Conservation (phyloP, 1,140 invertebrate species). For the Drosophila sechellia region DNA sequence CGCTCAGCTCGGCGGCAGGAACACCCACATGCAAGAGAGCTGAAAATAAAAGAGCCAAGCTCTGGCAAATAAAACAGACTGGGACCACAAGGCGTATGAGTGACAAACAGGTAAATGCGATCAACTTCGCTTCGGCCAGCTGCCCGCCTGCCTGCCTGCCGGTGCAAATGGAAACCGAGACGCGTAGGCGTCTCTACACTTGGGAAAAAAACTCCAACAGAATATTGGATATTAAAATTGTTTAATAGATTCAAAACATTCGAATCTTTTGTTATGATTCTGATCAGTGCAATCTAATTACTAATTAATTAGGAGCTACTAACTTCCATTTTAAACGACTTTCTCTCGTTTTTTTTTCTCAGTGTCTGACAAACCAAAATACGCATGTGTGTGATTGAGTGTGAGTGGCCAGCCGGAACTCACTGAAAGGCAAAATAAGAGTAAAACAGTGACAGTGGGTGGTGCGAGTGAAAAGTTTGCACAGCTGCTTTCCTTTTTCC, state of each 20-base stretch:
- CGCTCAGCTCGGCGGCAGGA: slow-evolving; percentile 9
- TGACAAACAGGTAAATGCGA: slow-evolving; percentile 68
- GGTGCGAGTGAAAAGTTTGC: slow-evolving; percentile 36
- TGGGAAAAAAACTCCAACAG: neutral
- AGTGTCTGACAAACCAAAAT: slow-evolving; percentile 11
- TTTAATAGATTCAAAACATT: too few relatives aligned
- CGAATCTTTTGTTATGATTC: too few relatives aligned
- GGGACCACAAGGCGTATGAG: slow-evolving; percentile 69
- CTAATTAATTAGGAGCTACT: neutral
- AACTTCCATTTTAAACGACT: neutral
- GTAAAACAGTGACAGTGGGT: neutral
- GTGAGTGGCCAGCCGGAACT: slow-evolving; percentile 53
- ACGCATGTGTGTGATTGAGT: slow-evolving; percentile 31
- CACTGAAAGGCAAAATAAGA: slow-evolving; percentile 17
- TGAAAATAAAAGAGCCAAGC: slow-evolving; percentile 12
- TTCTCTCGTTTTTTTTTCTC: neutral
- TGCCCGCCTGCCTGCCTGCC: slow-evolving; percentile 13
- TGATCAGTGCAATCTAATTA: too few relatives aligned
- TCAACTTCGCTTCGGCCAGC: slow-evolving; percentile 60
- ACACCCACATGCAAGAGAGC: slow-evolving; percentile 31
- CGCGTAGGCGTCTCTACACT: slow-evolving; percentile 37
- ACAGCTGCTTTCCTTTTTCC: slow-evolving; percentile 33
- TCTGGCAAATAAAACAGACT: slow-evolving; percentile 7
- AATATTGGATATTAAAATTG: neutral
- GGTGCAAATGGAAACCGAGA: slow-evolving; percentile 60